Conservation (phyloP, 1,140 invertebrate species). For the Lasioglossum baleicum region DNA sequence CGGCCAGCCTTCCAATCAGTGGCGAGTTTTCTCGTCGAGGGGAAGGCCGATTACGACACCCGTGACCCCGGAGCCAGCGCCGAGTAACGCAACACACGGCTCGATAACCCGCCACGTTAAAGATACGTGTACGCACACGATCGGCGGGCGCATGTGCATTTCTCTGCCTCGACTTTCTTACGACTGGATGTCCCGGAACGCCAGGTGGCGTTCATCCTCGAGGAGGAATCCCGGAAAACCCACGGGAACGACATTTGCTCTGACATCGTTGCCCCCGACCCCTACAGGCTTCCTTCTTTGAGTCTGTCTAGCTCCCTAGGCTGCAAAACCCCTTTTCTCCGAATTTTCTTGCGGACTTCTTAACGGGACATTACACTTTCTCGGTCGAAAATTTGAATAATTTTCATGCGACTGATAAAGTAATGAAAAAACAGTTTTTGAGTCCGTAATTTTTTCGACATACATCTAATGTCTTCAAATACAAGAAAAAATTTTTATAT, state of each 20-base stretch:
- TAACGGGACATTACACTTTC: too few species aligned
- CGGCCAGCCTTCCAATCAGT: constrained; percentile 1
- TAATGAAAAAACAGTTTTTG: too few species aligned
- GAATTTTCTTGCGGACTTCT: too few species aligned
- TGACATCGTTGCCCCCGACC: too few species aligned
- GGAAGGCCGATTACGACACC: constrained; percentile 43
- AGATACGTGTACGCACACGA: constrained; percentile 23
- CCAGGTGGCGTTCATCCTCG: neutral
- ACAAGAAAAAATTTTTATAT: too few species aligned
- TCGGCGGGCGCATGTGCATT: constrained; percentile 10
- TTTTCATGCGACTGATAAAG: too few species aligned
- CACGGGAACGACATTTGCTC: neutral
- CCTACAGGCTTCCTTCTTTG: too few species aligned
- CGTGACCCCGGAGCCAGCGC: neutral
- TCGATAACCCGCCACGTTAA: constrained; percentile 29
- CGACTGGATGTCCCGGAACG: neutral
- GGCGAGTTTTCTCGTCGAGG: neutral
- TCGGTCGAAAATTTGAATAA: too few species aligned
- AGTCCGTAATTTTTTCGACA: too few species aligned
- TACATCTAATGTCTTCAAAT: too few species aligned
- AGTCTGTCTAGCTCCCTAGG: too few species aligned
- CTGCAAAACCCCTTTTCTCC: too few species aligned
- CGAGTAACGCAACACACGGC: constrained; percentile 20
- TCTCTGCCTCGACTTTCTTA: constrained; percentile 42
- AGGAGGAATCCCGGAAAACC: neutral